Evolutionary conservation across 2,797 vertebrate species (phyloP).

Genomic region (Catamblyrhynchus diadema): DNA sequence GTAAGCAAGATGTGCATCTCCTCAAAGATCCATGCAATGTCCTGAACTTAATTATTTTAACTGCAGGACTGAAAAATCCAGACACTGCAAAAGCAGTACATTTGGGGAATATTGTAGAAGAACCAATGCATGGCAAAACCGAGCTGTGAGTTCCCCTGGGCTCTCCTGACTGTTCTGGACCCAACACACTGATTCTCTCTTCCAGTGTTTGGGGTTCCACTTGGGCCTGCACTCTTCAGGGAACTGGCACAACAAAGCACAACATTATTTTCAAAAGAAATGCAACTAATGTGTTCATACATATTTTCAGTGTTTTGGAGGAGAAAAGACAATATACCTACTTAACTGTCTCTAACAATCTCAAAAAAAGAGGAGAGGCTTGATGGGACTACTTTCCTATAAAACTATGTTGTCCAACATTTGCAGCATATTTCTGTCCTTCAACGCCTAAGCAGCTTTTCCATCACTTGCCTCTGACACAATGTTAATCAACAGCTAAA

Average conservation of each 20-base stretch:
- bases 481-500: background rate
- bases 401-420: background rate
- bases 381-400: background rate
- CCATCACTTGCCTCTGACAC: background rate
- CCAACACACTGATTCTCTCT: background rate
- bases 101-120: background rate
- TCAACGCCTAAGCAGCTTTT: background rate
- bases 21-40: background rate
- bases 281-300: accelerated
- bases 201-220: background rate
- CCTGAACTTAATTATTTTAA: background rate
- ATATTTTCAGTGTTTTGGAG: background rate
- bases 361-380: background rate
- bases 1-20: background rate
- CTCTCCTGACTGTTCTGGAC: background rate
- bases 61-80: background rate
- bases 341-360: background rate
- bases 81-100: accelerated
- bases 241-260: background rate
- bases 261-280: background rate
- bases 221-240: no score
- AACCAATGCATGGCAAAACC: accelerated
- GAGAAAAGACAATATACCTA: background rate
- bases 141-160: background rate
- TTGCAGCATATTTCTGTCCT: background rate